phyloP scores from a whole-genome alignment of 1,140 invertebrate genomes.

The Nebria ingens region DNA sequence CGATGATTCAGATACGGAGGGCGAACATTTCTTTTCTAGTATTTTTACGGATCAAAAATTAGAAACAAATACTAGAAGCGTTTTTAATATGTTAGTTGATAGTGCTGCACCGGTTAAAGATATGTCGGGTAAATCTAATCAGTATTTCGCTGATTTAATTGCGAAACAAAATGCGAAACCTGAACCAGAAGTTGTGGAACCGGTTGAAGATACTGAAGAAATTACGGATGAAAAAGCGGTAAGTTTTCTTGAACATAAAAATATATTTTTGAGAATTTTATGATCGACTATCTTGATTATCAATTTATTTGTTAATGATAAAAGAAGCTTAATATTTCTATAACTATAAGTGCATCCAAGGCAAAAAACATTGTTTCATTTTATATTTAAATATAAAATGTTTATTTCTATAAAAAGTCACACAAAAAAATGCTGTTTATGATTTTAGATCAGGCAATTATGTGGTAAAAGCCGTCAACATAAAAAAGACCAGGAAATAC shows the following conservation, averaged over 20 bases:
- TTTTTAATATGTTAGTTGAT: neutral
- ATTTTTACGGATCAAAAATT: neutral
- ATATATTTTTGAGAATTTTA: too few relatives aligned
- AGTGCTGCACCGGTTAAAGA: neutral
- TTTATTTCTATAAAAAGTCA: too few relatives aligned
- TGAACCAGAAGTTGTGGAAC: neutral
- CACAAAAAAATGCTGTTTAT: neutral
- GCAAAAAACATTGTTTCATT: too few relatives aligned
- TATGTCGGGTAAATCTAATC: neutral
- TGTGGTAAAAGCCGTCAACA: slow-evolving; percentile 33
- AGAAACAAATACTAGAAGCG: neutral
- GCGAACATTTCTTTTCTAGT: neutral
- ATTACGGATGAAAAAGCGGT: neutral
- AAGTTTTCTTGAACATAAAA: neutral
- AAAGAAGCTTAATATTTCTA: too few relatives aligned
- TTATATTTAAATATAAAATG: too few relatives aligned
- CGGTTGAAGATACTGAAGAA: neutral
- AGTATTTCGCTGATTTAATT: neutral
- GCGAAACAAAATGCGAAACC: neutral
- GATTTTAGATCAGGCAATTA: slow-evolving; percentile 33
- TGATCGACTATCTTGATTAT: too few relatives aligned
- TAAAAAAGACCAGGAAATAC: slow-evolving; percentile 39
- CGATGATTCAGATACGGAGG: neutral
- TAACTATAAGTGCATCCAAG: too few relatives aligned
- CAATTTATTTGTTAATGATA: too few relatives aligned